phyloP scores from a whole-genome alignment of 1,140 invertebrate genomes.

The Heterodera carotae region DNA sequence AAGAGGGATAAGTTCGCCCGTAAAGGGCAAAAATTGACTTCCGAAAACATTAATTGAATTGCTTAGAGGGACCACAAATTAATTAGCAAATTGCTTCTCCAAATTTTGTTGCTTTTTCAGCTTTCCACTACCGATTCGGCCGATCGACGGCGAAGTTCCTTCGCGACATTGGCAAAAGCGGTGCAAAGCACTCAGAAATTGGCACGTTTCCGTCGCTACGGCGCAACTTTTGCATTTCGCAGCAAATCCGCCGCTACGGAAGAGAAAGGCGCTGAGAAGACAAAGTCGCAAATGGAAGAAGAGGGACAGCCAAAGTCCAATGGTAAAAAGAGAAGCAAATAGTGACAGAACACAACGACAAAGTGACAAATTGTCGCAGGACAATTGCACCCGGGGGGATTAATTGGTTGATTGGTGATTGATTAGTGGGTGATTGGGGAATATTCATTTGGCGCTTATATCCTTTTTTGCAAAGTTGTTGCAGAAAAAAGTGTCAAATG shows the following conservation, averaged over 20 bases:
- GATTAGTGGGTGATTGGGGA: no score
- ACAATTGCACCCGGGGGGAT: not conserved
- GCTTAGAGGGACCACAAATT: no score
- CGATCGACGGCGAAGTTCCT: conserved; percentile 20
- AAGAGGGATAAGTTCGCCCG: no score
- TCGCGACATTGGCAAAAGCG: conserved; percentile 13
- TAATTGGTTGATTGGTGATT: no score
- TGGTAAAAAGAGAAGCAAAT: not conserved
- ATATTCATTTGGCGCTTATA: no score
- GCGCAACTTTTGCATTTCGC: conserved; percentile 18
- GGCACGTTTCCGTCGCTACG: conserved; percentile 6
- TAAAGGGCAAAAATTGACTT: no score
- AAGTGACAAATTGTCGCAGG: not conserved
- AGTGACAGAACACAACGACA: not conserved
- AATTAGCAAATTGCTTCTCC: no score
- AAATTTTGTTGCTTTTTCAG: no score
- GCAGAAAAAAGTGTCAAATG: no score
- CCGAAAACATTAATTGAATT: no score
- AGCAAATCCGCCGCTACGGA: conserved; percentile 1
- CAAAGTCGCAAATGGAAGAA: not conserved
- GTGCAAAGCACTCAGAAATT: conserved; percentile 21
- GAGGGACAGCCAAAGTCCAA: not conserved
- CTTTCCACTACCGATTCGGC: conserved; percentile 22
- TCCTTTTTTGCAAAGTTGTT: no score
- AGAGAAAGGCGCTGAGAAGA: conserved; percentile 5